Evolutionary conservation across 2,888 invertebrate species (phyloP).

Genomic region (Abscondita cerata): DNA sequence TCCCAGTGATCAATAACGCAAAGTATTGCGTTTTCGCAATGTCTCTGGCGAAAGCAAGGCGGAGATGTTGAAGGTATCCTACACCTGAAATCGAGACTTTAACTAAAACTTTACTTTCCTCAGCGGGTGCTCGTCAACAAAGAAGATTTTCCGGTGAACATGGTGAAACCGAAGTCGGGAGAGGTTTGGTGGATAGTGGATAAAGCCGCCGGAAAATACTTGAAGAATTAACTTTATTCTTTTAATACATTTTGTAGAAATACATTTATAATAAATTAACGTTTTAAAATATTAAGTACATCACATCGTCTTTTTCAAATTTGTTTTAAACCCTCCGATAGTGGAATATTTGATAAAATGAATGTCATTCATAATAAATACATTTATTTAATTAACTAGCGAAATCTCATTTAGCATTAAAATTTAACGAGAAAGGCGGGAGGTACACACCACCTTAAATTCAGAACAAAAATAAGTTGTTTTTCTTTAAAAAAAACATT

Average conservation of each 20-base stretch:
- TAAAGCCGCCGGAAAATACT: constrained; percentile 60
- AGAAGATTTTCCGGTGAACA: constrained; percentile 78
- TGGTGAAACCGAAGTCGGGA: constrained; percentile 75
- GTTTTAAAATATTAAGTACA: constrained; percentile 59
- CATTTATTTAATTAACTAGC: constrained; percentile 22
- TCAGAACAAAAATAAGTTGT: constrained; percentile 12
- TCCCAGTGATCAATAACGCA: constrained; percentile 88
- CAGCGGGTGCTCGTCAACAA: constrained; percentile 80
- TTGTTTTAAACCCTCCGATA: constrained; percentile 19
- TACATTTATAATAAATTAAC: constrained; percentile 53
- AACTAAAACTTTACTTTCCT: constrained; percentile 48
- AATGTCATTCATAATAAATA: constrained; percentile 17
- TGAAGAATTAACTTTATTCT: constrained; percentile 29
- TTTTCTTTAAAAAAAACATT: constrained; percentile 7
- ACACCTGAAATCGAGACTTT: constrained; percentile 10
- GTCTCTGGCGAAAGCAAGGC: constrained; percentile 87
- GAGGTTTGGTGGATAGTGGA: constrained; percentile 72
- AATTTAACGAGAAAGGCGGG: constrained; percentile 17
- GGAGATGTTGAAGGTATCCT: constrained; percentile 85
- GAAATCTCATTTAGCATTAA: constrained; percentile 3
- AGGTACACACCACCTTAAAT: constrained; percentile 21
- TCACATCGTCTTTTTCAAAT: constrained; percentile 51
- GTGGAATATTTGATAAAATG: constrained; percentile 30
- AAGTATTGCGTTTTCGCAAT: constrained; percentile 83
- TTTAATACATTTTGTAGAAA: constrained; percentile 44